Base-by-base conservation (phyloP, 1,140 invertebrate species). In the Maconellicoccus hirsutus region DNA sequence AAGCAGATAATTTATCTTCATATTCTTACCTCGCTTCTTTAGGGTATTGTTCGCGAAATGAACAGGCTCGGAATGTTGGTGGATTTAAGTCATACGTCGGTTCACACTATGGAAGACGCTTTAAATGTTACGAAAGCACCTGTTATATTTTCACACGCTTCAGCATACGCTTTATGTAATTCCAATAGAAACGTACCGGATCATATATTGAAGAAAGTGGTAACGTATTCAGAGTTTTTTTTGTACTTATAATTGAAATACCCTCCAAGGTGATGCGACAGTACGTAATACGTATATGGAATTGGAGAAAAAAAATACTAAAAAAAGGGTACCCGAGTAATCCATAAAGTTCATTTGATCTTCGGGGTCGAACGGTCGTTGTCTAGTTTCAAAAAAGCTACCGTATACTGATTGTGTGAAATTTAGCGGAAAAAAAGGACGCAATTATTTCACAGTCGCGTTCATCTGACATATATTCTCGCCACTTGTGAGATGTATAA, bases 11-110 rank as follows among this genome's bases (percentile, higher is more conserved):
- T 52, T 52, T 52, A 52, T 52, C 42, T 52, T 52, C 42, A 19
- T 52, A 52, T 52, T 52, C 42, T 52, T 52, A 52, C 42, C 42
- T 52, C n/a, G 10, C 3, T 52, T 52, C 42, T 66, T 23, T 81
- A 92, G 90, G 85, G 85, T 78, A 85, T 92, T 75, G 87, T 92
- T 8, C 81, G 84, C 74, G 90, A 92, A 82, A 89, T 92, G 88
- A 92, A 92, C 82, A 84, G 90, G 38, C 82, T 92, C 59, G 93
- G 93, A n/a, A 95, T 94, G 92, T 81, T 94, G 80, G 87, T 94
- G 38, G 93, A 95, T 80, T 82, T 95, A 73, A 91, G 91, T 4
- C 93, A 95, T 79, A 91, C 93, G 16, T 89, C 88, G 70, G 86
- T 84, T 76, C 86, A 84, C 77, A 94, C 87, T 0, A 94, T 93